Evolutionary conservation across 2,113 vertebrate species (phyloP).

Genomic region (Pseudorectes ferrugineus): DNA sequence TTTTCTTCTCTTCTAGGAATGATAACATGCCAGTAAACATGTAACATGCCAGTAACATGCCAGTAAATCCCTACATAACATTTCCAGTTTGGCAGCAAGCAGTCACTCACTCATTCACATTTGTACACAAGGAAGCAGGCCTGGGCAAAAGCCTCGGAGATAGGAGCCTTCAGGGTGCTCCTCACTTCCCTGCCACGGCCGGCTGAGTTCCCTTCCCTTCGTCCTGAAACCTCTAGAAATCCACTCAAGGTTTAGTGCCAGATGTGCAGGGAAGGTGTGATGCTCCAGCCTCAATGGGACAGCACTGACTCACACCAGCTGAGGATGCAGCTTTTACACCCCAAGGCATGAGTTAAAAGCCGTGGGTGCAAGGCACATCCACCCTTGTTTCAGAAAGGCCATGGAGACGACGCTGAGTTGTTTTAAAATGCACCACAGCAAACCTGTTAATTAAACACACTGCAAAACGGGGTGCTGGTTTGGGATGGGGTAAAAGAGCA

Average conservation of each 20-base stretch:
- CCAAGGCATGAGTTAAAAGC: background rate
- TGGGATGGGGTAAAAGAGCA: background rate
- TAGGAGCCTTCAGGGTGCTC: background rate
- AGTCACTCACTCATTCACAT: constrained; percentile 78
- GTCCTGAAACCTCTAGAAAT: background rate
- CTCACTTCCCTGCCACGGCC: background rate
- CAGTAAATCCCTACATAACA: constrained; percentile 86
- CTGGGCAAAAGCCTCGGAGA: constrained; percentile 42
- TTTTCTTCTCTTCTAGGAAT: constrained; percentile 78
- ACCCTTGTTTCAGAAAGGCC: background rate
- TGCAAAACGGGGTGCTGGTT: background rate
- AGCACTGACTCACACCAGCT: background rate
- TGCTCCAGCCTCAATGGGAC: background rate
- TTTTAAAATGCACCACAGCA: constrained; percentile 10
- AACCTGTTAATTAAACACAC: background rate
- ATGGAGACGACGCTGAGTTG: background rate
- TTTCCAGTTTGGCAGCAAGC: constrained; percentile 96
- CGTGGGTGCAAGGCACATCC: background rate
- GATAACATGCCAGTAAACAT: constrained; percentile 82
- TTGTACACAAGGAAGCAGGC: constrained; percentile 73
- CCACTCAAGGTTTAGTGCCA: background rate
- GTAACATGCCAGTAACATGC: constrained; percentile 81
- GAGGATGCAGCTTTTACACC: background rate
- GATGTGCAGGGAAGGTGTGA: background rate
- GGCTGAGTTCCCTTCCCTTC: background rate